Base-by-base conservation (phyloP, 1,140 invertebrate genomes). In the Drosophila seguyi region DNA sequence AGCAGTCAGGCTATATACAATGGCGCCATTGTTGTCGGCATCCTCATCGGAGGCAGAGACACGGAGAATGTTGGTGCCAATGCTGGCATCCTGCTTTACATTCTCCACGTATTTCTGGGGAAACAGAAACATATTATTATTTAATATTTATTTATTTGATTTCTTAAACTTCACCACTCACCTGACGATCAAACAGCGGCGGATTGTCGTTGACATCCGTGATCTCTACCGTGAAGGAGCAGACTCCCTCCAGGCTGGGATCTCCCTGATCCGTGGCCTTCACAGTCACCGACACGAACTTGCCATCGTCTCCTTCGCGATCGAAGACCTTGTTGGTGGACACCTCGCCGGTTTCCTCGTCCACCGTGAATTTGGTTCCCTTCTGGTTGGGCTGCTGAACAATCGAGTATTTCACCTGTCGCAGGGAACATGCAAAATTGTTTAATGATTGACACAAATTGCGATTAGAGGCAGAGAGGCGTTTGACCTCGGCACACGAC, bases 181-280 rank as follows among this genome's bases (percentile, higher is more conserved):
- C 97, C 95, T 98, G 97, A 94, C 98, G 94, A 93, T 98, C 98
- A 93, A 99, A 99, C 25, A 99, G 93, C 4, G 98, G 98, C 16
- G 97, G 97, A 93, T 98, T 98, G 84, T 97, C 98, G 87, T 99
- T 99, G 2, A 98, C 97, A 92, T 99, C 98, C 1, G 97, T 98
- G 36, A 99, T 98, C 94, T 99, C 98, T 38, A 99, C 98, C 6
- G 98, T 98, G 90, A 99, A 99, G 0, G 97, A 98, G 91, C 98
- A 99, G 66, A 99, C 98, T 38, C 98, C 97, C 93, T 99, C 98
- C 59, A 99, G 92, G 6, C 97, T 98, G 13, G 98, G 98, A 93
- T 98, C 97, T n/a, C 98, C 98, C 92, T 98, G 97, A 95, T 99
- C 98, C 0, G 98, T 98, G 6, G 98, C 98, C 93, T 99, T 99